Percentiles rank a stretch among this genome's conserved stretches.
phyloP scores from a whole-genome alignment of 1,140 invertebrate genomes.

The Drosophila murphyi region DNA sequence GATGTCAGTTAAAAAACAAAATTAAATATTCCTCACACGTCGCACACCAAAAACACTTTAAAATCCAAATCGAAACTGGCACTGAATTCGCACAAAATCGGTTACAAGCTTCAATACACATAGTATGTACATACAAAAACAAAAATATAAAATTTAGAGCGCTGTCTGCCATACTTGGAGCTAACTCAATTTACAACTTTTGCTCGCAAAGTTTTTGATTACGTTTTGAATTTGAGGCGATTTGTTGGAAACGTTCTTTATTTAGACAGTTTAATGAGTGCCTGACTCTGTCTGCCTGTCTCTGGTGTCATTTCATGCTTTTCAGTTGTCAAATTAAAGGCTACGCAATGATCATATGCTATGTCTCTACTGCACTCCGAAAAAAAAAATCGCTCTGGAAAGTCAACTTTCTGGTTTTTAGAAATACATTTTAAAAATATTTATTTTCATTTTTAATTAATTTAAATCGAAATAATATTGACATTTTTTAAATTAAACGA shows the following conservation, averaged over 20 bases:
- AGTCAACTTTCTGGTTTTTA: no score
- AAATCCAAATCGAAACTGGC: slow-evolving; percentile 48
- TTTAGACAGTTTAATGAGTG: slow-evolving; percentile 78
- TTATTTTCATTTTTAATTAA: no score
- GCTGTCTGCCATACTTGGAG: slow-evolving; percentile 66
- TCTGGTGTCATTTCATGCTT: slow-evolving; percentile 71
- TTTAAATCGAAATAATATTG: no score
- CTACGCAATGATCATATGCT: slow-evolving; percentile 42
- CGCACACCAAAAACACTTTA: slow-evolving; percentile 60
- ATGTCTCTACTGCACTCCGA: neutral
- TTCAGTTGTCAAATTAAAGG: slow-evolving; percentile 79
- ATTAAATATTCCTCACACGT: slow-evolving; percentile 74
- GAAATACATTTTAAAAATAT: no score
- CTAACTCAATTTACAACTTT: slow-evolving; percentile 78
- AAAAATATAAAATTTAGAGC: slow-evolving; percentile 72
- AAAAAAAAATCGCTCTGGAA: no score
- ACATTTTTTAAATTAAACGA: no score
- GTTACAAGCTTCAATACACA: slow-evolving; percentile 48
- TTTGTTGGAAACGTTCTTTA: slow-evolving; percentile 61
- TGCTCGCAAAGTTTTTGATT: slow-evolving; percentile 50
- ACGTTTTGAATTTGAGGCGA: slow-evolving; percentile 12
- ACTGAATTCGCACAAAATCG: slow-evolving; percentile 37
- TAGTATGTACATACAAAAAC: slow-evolving; percentile 33
- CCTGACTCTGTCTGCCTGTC: slow-evolving; percentile 27
- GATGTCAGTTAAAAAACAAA: slow-evolving; percentile 65